Evolutionary conservation across 2,113 vertebrate species (phyloP).

Genomic region (Madoqua kirkii): DNA sequence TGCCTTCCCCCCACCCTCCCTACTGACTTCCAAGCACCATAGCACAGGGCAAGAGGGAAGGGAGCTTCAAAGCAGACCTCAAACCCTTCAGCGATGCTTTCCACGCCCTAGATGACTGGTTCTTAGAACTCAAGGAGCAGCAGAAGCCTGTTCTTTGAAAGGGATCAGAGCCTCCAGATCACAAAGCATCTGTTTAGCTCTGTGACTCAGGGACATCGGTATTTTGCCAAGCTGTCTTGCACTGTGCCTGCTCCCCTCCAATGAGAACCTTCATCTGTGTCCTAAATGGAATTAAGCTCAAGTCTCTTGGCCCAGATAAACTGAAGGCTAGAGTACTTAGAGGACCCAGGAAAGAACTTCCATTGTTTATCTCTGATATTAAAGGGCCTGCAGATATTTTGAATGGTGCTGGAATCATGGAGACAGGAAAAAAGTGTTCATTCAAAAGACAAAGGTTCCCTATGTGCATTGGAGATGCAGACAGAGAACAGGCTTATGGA

Average conservation of each 20-base stretch:
- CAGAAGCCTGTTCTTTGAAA: neutral
- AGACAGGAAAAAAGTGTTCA: neutral
- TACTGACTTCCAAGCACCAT: neutral
- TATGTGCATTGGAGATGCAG: neutral
- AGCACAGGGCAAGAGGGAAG: neutral
- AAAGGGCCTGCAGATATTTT: neutral
- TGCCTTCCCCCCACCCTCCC: neutral
- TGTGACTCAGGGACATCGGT: neutral
- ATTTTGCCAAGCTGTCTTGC: slow-evolving; percentile 14
- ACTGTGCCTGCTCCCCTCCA: neutral
- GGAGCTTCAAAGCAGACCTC: neutral
- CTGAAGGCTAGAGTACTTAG: neutral
- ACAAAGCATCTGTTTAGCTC: neutral
- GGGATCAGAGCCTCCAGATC: neutral
- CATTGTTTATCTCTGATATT: neutral
- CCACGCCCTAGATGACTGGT: neutral
- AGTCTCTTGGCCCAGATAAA: neutral
- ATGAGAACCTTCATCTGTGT: neutral
- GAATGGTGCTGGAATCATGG: neutral
- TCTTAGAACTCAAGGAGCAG: neutral
- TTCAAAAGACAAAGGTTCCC: neutral
- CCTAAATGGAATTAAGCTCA: slow-evolving; percentile 31
- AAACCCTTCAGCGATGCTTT: neutral
- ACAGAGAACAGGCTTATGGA: neutral
- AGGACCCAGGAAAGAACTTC: neutral